phyloP scores from a whole-genome alignment of 2,113 vertebrate species.

The Forbesichthys papilliferus region DNA sequence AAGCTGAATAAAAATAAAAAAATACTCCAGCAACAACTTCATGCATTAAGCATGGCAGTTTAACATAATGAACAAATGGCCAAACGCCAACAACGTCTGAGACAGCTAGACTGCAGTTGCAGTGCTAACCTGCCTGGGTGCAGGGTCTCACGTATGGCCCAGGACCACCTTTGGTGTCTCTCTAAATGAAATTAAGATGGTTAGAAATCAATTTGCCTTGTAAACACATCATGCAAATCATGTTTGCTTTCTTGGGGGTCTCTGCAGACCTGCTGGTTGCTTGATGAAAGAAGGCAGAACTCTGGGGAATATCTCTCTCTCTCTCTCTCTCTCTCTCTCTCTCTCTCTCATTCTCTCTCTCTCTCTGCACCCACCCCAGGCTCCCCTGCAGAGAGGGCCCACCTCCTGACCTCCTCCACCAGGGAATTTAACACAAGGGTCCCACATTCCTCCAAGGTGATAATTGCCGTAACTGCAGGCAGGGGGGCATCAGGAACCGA shows the following conservation, averaged over 20 bases:
- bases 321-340: constrained; percentile 7
- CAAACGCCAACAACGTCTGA: background rate
- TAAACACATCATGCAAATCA: constrained; percentile 68
- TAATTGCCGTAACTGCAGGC: constrained; percentile 79
- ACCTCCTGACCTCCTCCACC: constrained; percentile 71
- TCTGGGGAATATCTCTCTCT: constrained; percentile 32
- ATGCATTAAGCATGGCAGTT: too few species aligned
- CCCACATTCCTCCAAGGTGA: constrained; percentile 84
- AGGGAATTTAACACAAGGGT: constrained; percentile 77
- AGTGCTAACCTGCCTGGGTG: background rate
- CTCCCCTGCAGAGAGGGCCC: constrained; percentile 55
- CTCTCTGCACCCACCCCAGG: constrained; percentile 50
- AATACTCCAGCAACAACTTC: constrained; percentile 13
- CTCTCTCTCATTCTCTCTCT: constrained; percentile 21
- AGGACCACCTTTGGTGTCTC: constrained; percentile 43
- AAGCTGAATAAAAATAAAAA: constrained; percentile 26
- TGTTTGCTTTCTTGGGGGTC: constrained; percentile 60
- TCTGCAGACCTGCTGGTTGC: constrained; percentile 29
- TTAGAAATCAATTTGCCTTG: constrained; percentile 63
- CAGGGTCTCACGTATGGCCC: constrained; percentile 1
- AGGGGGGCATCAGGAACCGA: constrained; percentile 73
- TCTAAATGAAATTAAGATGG: constrained; percentile 52
- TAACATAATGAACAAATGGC: constrained; percentile 15
- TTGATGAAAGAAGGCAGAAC: constrained; percentile 30
- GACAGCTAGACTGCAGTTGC: background rate